Base-by-base conservation (phyloP, 2,797 vertebrate genomes). In the Chiropotes sagulatus region DNA sequence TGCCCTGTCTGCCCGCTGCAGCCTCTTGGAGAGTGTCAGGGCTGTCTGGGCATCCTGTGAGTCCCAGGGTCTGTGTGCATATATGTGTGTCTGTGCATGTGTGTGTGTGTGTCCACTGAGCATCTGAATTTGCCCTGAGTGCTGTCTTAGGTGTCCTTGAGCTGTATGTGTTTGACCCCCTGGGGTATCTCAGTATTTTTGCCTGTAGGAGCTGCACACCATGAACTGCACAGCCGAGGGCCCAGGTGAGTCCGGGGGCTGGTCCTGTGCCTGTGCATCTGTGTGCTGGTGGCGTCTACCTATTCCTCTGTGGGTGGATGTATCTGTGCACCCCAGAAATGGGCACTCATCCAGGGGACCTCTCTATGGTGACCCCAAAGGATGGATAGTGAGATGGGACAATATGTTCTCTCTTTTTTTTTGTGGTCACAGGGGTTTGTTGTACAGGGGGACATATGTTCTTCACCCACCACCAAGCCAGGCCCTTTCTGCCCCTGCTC, bases 1-100 rank as follows among this genome's bases (percentile, higher is more conserved):
- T 97, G 96, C 73, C 95, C 88, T 88, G 93, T 94, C 92, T 96
- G 88, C 75, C 88, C 44, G 14, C 28, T 17, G 91, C 54, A 82
- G 57, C 88, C 72, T 93, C 84, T 26, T 58, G 41, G 72, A 52
- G 67, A 95, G 52, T 46, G 46, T 86, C 76, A 50, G 48, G 36
- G 75, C 48, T 73, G 70, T 4, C 36, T 20, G 54, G 36, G 30
- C 50, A 57, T 91, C 90, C 92, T 64, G 9, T 14, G 33, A 57
- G 30, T 14, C 20, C 70, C 26, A 67, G 78, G 54, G 64, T 52
- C 72, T 54, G 0, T 28, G 15, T 13, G 52, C 26, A 19, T 9
- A n/a, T 44, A 11, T 12, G n/a, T 28, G 75, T 36, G 22, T 70
- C 8, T 78, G 54, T 28, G 9, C 7, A 0, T 50, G 48, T 52